Evolutionary conservation across 1,140 invertebrate species (phyloP).

Genomic region (Tetranychus urticae): DNA sequence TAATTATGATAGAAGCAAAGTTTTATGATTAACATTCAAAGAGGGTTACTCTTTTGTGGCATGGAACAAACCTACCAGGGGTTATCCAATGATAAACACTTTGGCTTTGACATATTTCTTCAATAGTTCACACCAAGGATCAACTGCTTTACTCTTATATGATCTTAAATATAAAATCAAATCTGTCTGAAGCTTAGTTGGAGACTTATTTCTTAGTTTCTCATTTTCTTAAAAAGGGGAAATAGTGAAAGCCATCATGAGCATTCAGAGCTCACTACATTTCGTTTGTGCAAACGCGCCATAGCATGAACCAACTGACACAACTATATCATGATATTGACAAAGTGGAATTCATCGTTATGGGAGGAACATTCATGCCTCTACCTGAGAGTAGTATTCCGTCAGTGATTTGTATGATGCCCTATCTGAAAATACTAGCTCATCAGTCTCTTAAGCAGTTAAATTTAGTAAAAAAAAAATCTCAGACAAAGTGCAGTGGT

Average conservation of each 20-base stretch:
- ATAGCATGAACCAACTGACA: constrained; percentile 77
- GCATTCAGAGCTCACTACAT: constrained; percentile 84
- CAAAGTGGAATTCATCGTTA: constrained; percentile 99
- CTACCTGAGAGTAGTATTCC: no score
- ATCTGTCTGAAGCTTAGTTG: constrained; percentile 55
- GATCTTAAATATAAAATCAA: constrained; percentile 50
- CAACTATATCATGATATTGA: constrained; percentile 93
- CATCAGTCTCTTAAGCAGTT: constrained; percentile 76
- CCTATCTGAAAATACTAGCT: constrained; percentile 75
- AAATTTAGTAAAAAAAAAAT: constrained; percentile 27
- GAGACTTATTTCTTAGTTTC: constrained; percentile 32
- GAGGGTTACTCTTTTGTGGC: background rate
- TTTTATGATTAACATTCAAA: no score
- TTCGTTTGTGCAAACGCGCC: constrained; percentile 81
- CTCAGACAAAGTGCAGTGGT: constrained; percentile 81
- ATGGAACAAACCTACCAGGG: constrained; percentile 28
- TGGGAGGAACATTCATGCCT: constrained; percentile 99
- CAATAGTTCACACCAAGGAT: constrained; percentile 47
- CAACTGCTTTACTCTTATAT: constrained; percentile 40
- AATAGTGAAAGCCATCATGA: constrained; percentile 66
- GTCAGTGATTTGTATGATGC: no score
- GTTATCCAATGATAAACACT: constrained; percentile 56
- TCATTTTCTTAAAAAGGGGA: constrained; percentile 26
- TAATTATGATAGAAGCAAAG: no score
- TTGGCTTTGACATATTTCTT: constrained; percentile 38